Conservation (phyloP, 2,888 invertebrate genomes). For the Thereva unica region DNA sequence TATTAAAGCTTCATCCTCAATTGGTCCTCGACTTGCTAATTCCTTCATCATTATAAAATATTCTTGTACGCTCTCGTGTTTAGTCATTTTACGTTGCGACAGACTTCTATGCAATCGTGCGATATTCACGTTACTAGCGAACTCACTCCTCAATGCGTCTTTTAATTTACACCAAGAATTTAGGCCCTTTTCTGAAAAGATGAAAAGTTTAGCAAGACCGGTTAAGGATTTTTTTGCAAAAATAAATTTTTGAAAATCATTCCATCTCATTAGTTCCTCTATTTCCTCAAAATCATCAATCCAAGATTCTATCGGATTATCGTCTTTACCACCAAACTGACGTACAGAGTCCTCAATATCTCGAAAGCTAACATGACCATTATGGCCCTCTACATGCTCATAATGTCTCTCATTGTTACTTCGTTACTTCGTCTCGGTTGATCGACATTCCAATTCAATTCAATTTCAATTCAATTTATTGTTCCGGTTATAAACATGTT, state of each 20-base stretch:
- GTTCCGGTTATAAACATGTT: no score
- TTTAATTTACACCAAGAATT: neutral
- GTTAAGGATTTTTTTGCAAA: constrained; percentile 14
- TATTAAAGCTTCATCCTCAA: neutral
- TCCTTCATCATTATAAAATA: constrained; percentile 1
- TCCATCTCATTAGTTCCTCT: constrained; percentile 10
- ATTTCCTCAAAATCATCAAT: constrained; percentile 4
- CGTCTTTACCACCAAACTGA: no score
- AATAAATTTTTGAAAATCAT: constrained; percentile 4
- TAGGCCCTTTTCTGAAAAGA: neutral
- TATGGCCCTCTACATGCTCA: neutral
- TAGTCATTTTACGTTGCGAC: no score
- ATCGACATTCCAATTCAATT: no score
- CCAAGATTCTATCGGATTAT: neutral
- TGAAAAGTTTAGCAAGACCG: neutral
- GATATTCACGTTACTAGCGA: neutral
- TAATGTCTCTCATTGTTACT: no score
- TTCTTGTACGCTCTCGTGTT: neutral
- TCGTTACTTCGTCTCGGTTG: no score
- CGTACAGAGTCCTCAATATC: neutral
- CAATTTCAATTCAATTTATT: no score
- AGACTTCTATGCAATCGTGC: neutral
- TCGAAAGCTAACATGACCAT: neutral
- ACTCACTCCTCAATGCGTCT: neutral
- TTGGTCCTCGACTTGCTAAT: neutral